Evolutionary conservation across 2,888 invertebrate species (phyloP).

Genomic region (Oeneis ivallda): DNA sequence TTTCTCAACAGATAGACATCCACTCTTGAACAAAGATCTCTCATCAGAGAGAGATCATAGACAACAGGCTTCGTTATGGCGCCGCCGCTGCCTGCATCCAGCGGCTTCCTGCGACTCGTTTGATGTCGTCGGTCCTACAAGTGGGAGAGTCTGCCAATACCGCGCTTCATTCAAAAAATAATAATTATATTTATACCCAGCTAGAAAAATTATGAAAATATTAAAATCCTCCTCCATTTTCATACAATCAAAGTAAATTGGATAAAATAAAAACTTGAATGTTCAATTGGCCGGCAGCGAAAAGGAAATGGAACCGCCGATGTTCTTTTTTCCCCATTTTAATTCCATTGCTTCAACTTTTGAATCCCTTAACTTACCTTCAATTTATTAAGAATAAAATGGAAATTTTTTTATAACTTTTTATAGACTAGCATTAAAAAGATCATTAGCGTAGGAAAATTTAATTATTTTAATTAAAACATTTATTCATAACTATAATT

Average conservation of each 20-base stretch:
- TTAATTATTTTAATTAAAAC: not conserved
- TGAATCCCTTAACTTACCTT: constrained; percentile 31
- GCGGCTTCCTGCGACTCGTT: too few relatives aligned
- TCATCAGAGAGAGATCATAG: too few relatives aligned
- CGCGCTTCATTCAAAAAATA: too few relatives aligned
- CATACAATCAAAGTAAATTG: constrained; percentile 34
- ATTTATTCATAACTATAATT: too few relatives aligned
- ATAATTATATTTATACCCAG: not conserved
- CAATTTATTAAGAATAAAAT: constrained; percentile 25
- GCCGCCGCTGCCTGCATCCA: too few relatives aligned
- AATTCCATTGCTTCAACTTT: constrained; percentile 47
- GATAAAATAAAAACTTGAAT: constrained; percentile 40
- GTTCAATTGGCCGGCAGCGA: constrained; percentile 39
- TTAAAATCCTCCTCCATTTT: constrained; percentile 3
- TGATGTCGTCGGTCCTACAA: too few relatives aligned
- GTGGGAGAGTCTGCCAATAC: too few relatives aligned
- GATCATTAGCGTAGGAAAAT: not conserved
- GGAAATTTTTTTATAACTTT: constrained; percentile 10
- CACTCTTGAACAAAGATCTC: too few relatives aligned
- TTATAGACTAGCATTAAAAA: constrained; percentile 1
- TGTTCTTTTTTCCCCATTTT: constrained; percentile 44
- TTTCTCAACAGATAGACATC: too few relatives aligned
- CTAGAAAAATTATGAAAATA: not conserved
- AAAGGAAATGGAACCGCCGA: constrained; percentile 54
- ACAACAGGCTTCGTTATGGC: too few relatives aligned